Evolutionary conservation across 2,888 invertebrate genomes (phyloP).

Genomic region (Zhuqinia jingwanae): DNA sequence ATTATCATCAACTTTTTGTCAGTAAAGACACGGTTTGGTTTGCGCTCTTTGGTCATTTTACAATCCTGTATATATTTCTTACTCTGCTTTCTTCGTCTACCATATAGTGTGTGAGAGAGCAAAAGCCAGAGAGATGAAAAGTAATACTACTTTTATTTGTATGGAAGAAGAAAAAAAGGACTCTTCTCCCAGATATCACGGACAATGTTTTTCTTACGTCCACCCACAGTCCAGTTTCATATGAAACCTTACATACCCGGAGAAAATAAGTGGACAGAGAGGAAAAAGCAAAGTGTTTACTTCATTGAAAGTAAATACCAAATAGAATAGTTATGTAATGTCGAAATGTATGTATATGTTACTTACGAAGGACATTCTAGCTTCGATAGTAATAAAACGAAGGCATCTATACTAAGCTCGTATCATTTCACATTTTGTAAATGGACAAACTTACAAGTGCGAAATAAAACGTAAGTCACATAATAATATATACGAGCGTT

Average conservation of each 20-base stretch:
- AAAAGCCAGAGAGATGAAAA: neutral
- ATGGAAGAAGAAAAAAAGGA: neutral
- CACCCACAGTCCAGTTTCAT: neutral
- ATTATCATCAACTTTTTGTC: slow-evolving; percentile 56
- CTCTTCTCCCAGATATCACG: neutral
- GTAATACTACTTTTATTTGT: slow-evolving; percentile 15
- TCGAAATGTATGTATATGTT: too few relatives aligned
- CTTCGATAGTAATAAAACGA: too few relatives aligned
- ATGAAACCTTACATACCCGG: neutral
- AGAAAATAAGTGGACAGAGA: neutral
- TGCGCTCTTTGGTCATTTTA: slow-evolving; percentile 39
- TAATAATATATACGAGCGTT: neutral
- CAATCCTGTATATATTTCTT: slow-evolving; percentile 34
- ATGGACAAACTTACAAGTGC: too few relatives aligned
- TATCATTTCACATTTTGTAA: neutral
- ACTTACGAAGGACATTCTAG: too few relatives aligned
- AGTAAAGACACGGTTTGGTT: neutral
- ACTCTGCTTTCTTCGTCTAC: neutral
- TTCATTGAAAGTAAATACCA: too few relatives aligned
- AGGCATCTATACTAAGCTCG: too few relatives aligned
- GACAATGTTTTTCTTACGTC: neutral
- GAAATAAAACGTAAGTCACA: too few relatives aligned
- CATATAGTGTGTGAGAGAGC: neutral
- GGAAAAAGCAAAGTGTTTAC: neutral
- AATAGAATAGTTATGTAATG: too few relatives aligned